These are phyloP conservation scores for Temnothorax curvispinosus DNA, from an alignment of 1,140 invertebrate genomes.

Conservation along the genomic window DNA sequence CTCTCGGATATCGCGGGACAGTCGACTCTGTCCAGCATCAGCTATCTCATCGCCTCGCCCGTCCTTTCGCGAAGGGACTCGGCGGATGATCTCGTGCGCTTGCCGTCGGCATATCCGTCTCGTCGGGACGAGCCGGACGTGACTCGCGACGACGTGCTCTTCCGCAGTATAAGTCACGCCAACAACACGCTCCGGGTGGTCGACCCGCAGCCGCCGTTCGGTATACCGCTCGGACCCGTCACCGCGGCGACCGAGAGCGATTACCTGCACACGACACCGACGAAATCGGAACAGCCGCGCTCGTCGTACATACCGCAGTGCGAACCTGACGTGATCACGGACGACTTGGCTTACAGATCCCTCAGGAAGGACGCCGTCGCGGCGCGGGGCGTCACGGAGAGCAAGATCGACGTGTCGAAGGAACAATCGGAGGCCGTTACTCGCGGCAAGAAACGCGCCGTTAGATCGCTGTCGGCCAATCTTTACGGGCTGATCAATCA, in stretches of 20 bases:
- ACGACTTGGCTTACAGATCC: conserved; percentile 94
- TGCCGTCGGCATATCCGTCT: conserved; percentile 29
- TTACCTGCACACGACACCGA: conserved; percentile 92
- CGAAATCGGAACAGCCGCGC: conserved; percentile 85
- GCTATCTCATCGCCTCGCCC: conserved; percentile 91
- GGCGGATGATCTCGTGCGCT: conserved; percentile 72
- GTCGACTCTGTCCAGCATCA: conserved; percentile 88
- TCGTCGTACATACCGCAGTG: conserved; percentile 88
- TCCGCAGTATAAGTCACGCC: conserved; percentile 91
- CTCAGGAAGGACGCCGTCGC: conserved; percentile 91
- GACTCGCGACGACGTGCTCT: conserved; percentile 93
- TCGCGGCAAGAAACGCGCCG: conserved; percentile 88
- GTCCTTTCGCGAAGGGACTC: conserved; percentile 81
- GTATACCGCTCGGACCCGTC: conserved; percentile 94
- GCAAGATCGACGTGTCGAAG: background rate
- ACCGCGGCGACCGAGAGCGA: conserved; percentile 91
- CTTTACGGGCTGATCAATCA: conserved; percentile 89
- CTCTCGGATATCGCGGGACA: conserved; percentile 85
- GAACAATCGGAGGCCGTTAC: background rate
- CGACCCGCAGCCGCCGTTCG: conserved; percentile 95
- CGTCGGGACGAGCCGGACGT: conserved; percentile 91
- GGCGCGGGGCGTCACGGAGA: conserved; percentile 14
- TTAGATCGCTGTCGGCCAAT: conserved; percentile 92
- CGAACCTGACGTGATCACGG: conserved; percentile 93
- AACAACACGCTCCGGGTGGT: conserved; percentile 88